A percentile compares a stretch with the other conserved stretches of the same genome.
These are phyloP conservation scores for Morone chrysops DNA, from an alignment of 2,113 vertebrate species.

Conservation along the genomic window DNA sequence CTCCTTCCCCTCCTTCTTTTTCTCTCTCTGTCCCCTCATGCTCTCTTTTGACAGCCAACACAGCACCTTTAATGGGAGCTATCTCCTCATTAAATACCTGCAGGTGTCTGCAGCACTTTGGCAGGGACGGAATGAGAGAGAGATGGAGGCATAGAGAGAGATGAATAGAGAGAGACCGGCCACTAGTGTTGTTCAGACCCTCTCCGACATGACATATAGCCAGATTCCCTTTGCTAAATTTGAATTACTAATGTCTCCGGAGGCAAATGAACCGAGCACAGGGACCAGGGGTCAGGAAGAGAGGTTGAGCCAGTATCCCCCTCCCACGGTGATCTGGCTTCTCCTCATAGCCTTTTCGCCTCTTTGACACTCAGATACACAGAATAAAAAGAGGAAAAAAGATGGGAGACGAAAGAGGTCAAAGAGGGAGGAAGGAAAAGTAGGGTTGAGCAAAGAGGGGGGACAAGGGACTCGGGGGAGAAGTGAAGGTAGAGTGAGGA, in stretches of 20 bases:
- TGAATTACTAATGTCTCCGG: constrained; percentile 71
- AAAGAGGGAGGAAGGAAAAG: constrained; percentile 21
- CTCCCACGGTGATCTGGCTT: constrained; percentile 51
- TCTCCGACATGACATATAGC: constrained; percentile 67
- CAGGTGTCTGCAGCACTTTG: constrained; percentile 64
- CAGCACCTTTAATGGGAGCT: constrained; percentile 78
- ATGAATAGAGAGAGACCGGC: constrained; percentile 13
- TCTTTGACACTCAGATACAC: constrained; percentile 49
- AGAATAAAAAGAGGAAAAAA: constrained; percentile 26
- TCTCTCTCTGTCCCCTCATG: constrained; percentile 55
- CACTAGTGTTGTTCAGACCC: constrained; percentile 52
- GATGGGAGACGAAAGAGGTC: constrained; percentile 22
- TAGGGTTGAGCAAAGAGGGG: constrained; percentile 9
- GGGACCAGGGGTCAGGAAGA: constrained; percentile 60
- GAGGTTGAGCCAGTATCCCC: constrained; percentile 35
- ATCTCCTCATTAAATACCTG: constrained; percentile 81
- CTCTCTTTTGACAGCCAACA: constrained; percentile 69
- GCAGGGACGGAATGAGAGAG: constrained; percentile 33
- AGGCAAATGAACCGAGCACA: constrained; percentile 35
- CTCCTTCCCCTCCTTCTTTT: constrained; percentile 25
- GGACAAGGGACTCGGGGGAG: constrained; percentile 16
- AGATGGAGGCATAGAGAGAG: constrained; percentile 24
- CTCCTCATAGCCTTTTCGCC: constrained; percentile 34
- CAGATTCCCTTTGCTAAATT: constrained; percentile 57
- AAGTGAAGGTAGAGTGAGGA: constrained; percentile 21